These are phyloP conservation scores for Mamestra brassicae DNA, from an alignment of 2,888 invertebrate species.

Conservation along the genomic window DNA sequence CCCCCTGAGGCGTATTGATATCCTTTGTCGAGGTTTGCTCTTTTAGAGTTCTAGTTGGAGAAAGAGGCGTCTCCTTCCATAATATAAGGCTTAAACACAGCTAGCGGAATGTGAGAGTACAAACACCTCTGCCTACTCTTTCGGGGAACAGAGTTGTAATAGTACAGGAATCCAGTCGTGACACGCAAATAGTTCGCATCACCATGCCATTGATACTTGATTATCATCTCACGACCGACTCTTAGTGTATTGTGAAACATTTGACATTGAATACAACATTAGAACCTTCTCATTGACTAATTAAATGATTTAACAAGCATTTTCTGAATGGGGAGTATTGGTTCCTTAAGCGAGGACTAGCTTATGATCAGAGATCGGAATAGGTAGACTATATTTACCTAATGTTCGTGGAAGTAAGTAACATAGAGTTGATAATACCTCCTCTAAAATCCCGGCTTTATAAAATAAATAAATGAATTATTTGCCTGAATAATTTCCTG, in stretches of 20 bases:
- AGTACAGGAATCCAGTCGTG: constrained; percentile 50
- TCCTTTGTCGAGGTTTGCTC: no score
- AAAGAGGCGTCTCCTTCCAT: no score
- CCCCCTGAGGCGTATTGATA: no score
- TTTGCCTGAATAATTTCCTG: no score
- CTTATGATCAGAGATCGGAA: no score
- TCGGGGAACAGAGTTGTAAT: background rate
- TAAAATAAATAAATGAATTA: no score
- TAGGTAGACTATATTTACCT: no score
- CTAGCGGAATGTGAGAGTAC: background rate
- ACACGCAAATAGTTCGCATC: constrained; percentile 49
- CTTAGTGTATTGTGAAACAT: constrained; percentile 47
- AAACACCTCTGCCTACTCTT: background rate
- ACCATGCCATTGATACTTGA: constrained; percentile 52
- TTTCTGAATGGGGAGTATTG: constrained; percentile 3
- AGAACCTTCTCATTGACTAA: constrained; percentile 36
- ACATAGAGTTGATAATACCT: no score
- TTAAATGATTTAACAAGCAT: constrained; percentile 17
- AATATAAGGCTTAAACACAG: background rate
- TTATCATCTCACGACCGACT: constrained; percentile 62
- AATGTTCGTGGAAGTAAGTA: no score
- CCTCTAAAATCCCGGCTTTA: no score
- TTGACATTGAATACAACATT: constrained; percentile 58
- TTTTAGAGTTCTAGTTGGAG: no score
- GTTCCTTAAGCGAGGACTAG: background rate